These are phyloP conservation scores for Anhinga rufa DNA, from an alignment of 2,113 vertebrate species.

Conservation along the genomic window DNA sequence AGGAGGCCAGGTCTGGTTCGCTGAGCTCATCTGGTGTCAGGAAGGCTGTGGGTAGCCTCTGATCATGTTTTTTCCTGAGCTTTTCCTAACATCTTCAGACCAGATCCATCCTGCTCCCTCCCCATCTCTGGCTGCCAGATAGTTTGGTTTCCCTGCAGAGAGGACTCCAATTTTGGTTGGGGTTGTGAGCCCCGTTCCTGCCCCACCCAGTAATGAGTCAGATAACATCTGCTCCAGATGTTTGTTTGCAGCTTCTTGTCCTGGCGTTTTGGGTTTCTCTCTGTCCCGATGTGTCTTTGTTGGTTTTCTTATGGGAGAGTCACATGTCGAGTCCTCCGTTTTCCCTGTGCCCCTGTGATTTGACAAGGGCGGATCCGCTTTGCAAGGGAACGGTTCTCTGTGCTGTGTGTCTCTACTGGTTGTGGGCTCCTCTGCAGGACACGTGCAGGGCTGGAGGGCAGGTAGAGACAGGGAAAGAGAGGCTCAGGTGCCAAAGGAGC, in stretches of 20 bases:
- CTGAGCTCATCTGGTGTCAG: background rate
- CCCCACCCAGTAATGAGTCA: slow-evolving; percentile 37
- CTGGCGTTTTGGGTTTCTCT: background rate
- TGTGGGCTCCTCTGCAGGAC: background rate
- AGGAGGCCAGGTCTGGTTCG: background rate
- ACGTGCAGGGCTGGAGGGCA: background rate
- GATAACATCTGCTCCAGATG: slow-evolving; percentile 18
- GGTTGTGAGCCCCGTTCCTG: slow-evolving; percentile 39
- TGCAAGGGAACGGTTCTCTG: fast-evolving
- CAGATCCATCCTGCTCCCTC: background rate
- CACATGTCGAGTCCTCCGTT: background rate
- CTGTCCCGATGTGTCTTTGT: background rate
- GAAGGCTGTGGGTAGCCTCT: background rate
- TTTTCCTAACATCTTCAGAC: background rate
- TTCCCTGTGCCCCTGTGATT: background rate
- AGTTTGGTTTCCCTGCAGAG: background rate
- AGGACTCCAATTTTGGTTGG: background rate
- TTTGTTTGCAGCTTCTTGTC: slow-evolving; percentile 8
- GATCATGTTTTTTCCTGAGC: background rate
- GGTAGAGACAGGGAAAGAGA: background rate
- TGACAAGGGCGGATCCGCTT: background rate
- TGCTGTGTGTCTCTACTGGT: background rate
- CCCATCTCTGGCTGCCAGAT: background rate
- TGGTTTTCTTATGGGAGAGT: background rate
- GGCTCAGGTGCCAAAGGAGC: background rate